These are phyloP conservation scores for Nothocercus julius DNA, from an alignment of 2,113 vertebrate species.

Conservation along the genomic window DNA sequence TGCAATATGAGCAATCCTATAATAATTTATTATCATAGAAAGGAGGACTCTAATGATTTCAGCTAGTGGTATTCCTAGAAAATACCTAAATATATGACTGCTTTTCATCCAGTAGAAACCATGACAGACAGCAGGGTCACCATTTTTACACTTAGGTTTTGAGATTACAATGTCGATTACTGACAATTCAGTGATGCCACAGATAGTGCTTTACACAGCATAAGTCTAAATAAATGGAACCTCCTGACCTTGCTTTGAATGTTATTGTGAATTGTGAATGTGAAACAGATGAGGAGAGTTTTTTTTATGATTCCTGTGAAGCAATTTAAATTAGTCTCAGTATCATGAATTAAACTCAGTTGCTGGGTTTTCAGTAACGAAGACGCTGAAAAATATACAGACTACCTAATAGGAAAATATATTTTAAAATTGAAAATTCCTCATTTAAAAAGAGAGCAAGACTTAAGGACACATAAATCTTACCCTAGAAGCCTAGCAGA, in stretches of 20 bases:
- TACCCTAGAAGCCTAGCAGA: not conserved
- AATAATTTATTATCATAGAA: not conserved
- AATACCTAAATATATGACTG: not conserved
- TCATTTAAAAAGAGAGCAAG: not conserved
- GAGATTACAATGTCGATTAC: not conserved
- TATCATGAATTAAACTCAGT: not conserved
- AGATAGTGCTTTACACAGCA: not conserved
- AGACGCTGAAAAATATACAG: not conserved
- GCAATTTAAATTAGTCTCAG: not conserved
- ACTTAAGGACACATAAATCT: not conserved
- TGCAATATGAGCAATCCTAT: not conserved
- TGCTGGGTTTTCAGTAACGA: not conserved
- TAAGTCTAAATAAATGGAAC: not conserved
- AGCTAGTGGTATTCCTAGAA: not conserved
- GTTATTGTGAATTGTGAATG: not conserved
- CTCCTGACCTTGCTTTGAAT: not conserved
- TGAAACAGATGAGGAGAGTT: not conserved
- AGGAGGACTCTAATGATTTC: not conserved
- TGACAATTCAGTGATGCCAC: not conserved
- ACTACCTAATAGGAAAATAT: not conserved
- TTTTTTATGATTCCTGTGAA: not conserved
- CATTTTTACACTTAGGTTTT: not conserved
- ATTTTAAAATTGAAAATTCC: not conserved
- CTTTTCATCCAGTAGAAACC: not conserved
- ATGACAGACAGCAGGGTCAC: not conserved